Percentiles rank a stretch among this genome's conserved stretches.
Conservation (phyloP, 2,113 vertebrate genomes). For the Rhegmatorhina hoffmannsi region DNA sequence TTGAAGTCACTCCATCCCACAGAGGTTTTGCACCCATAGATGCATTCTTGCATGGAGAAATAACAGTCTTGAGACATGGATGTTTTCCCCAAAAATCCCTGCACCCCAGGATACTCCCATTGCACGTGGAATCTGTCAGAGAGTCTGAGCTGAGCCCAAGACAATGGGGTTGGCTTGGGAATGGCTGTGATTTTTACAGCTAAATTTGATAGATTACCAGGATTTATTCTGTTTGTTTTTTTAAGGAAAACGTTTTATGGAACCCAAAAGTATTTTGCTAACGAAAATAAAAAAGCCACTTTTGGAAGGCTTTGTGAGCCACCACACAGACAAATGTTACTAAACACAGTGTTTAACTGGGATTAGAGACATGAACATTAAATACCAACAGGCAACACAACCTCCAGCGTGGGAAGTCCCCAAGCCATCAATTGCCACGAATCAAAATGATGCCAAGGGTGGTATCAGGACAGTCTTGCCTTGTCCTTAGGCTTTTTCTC, state of each 20-base stretch:
- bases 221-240: constrained; percentile 48
- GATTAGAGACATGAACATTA: not conserved
- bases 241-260: constrained; percentile 50
- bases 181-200: constrained; percentile 40
- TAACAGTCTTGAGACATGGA: not conserved
- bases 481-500: not conserved
- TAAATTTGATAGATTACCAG: constrained; percentile 55
- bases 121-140: not conserved
- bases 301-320: constrained; percentile 37
- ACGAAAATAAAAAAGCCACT: constrained; percentile 49
- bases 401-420: not conserved
- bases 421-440: not conserved
- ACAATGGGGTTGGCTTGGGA: constrained; percentile 42
- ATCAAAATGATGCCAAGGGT: not conserved
- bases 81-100: not conserved
- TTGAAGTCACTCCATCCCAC: not conserved
- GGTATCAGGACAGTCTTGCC: not conserved
- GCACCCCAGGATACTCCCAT: not conserved
- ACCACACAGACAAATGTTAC: constrained; percentile 10
- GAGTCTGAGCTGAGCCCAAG: not conserved
- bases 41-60: not conserved
- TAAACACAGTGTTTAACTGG: constrained; percentile 16
- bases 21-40: not conserved
- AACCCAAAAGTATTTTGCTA: constrained; percentile 64
- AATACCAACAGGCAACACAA: not conserved